Base-by-base conservation (phyloP, 2,797 vertebrate species). In the Enteromius viviparus region DNA sequence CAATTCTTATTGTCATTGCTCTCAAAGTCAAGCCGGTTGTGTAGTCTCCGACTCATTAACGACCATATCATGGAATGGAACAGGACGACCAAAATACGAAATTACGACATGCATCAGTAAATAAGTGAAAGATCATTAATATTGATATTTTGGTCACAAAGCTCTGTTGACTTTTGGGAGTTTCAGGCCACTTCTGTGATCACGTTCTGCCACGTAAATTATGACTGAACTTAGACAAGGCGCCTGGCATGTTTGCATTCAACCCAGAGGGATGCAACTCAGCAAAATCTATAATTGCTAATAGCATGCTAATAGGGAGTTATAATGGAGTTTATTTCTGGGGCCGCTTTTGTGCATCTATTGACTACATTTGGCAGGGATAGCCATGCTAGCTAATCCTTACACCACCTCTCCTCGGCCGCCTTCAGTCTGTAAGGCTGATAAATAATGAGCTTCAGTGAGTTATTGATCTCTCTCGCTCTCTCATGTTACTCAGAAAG, bases 371-470 rank as follows among this genome's bases (percentile, higher is more conserved):
- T 75, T 55, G 58, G 76, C 58, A 85, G 70, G 78, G 78, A 81
- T 85, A 82, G 81, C 78, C 85, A 80, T 58, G 71, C 76, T 77
- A 85, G 75, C 79, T 89, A 88, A 86, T 89, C 85, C 87, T 87
- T 81, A 87, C 86, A 86, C 85, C 85, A 87, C 70, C 76, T 78
- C 86, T 81, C 78, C 68, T 81, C 32, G 9, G 77, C 68, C 58
- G 53, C 53, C 86, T 83, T 85, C 74, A 77, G 87, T 79, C 84
- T 93, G 91, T 91, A 92, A 42, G 93, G 92, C 93, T 94, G 93
- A 95, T 95, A 93, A 91, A 93, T 93, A 93, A 94, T 91, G 90
- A 92, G 94, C 89, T 91, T 91, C 91, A 91, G 92, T 92, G 93
- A 95, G 92, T 90, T 93, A 95, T 95, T 89, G 94, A 95, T 95